Base-by-base conservation (phyloP, 2,797 vertebrate genomes). In the Hybognathus amarus region DNA sequence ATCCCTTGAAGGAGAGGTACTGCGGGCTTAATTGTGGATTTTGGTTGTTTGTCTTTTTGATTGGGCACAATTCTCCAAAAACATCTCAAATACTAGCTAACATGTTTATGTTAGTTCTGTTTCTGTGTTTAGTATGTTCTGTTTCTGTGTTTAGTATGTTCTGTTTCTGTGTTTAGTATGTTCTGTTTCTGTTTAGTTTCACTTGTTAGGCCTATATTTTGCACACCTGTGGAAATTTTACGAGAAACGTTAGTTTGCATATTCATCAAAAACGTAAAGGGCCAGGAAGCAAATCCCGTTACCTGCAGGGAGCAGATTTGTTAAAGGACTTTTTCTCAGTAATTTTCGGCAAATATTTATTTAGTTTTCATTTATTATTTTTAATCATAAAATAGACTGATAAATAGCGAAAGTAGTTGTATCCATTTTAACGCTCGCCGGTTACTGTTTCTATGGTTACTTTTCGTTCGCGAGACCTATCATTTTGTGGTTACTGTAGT, bases 1-100 rank as follows among this genome's bases (percentile, higher is more conserved):
- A n/a, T 56, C 52, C 9, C 9, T 56, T 30, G 77, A 84, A 86
- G 76, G 38, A 56, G 52, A 76, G 81, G 74, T 83, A 61, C 47
- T 69, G 59, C 9, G 12, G 64, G 56, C 38, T 71, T 50, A 61
- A 30, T 20, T 36, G 40, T 66, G 17, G 6, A 18, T 40, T 73
- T 33, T 18, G 8, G 24, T 30, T 27, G 24, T 71, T 56, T 56
- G 42, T 5, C 10, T 36, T 17, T 47, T 64, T 20, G 63, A 36
- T 67, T 67, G 2, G 0, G 3, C 18, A 18, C 3, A 22, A 6
- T 22, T 36, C 38, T 22, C 18, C 3, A 33, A n/a, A n/a, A 70
- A 13, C 38, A 67, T 67, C 64, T 67, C 20, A 67, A 38, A 67
- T 12, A 38, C 33, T 40, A 38, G 64, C 33, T 27, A 77, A n/a